These are phyloP conservation scores for Leucophora obtusa DNA, from an alignment of 2,888 invertebrate species.

Conservation along the genomic window DNA sequence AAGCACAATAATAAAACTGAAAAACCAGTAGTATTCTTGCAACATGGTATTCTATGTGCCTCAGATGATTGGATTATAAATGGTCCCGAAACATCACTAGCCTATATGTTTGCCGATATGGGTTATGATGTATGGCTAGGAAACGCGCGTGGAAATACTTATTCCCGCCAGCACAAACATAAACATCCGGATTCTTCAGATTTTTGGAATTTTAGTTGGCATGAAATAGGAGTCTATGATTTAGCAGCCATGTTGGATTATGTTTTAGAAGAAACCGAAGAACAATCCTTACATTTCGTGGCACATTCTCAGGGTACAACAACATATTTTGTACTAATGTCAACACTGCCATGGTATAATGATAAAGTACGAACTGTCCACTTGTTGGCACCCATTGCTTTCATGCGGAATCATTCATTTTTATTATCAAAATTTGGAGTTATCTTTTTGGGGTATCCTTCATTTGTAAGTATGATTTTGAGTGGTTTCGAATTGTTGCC, in stretches of 20 bases:
- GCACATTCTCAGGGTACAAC: constrained; percentile 86
- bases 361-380: constrained; percentile 84
- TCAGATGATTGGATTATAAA: constrained; percentile 87
- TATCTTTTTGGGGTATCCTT: constrained; percentile 74
- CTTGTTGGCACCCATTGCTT: constrained; percentile 86
- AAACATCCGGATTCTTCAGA: constrained; percentile 80
- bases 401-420: constrained; percentile 79
- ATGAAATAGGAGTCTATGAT: constrained; percentile 86
- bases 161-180: constrained; percentile 80
- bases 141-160: constrained; percentile 85
- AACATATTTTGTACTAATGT: constrained; percentile 85
- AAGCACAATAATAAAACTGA: constrained; percentile 51
- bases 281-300: constrained; percentile 84
- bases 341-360: constrained; percentile 84
- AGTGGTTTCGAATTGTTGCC: constrained; percentile 83
- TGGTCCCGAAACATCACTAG: constrained; percentile 82
- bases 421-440: constrained; percentile 79
- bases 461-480: constrained; percentile 72
- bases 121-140: constrained; percentile 90
- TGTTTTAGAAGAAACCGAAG: constrained; percentile 81
- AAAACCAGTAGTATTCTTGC: constrained; percentile 80
- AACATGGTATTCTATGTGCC: constrained; percentile 86
- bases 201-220: constrained; percentile 85
- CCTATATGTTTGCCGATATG: constrained; percentile 81
- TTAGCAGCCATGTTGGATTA: constrained; percentile 90